phyloP scores from a whole-genome alignment of 2,888 invertebrate species.

The Monopis laevigella region DNA sequence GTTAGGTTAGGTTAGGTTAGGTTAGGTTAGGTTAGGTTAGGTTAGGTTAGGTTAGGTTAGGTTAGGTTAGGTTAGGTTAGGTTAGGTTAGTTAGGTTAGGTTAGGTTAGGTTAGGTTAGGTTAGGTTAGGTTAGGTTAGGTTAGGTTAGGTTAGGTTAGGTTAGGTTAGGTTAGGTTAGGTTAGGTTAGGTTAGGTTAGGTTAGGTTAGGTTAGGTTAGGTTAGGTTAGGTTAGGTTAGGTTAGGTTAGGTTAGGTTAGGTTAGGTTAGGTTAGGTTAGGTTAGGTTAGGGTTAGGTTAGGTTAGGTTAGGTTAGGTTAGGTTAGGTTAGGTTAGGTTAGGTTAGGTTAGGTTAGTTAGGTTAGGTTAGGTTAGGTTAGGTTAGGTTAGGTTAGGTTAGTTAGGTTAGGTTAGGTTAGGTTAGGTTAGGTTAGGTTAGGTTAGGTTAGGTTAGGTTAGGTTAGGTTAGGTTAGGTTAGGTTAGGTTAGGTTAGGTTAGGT shows the following conservation, averaged over 20 bases:
- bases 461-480: conserved; percentile 12
- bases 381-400: conserved; percentile 12
- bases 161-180: conserved; percentile 15
- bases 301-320: conserved; percentile 3
- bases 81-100: conserved; percentile 16
- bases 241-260: conserved; percentile 12
- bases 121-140: conserved; percentile 15
- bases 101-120: conserved; percentile 13
- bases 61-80: conserved; percentile 16
- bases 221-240: conserved; percentile 15
- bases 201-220: conserved; percentile 15
- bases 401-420: conserved; percentile 12
- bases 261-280: conserved; percentile 10
- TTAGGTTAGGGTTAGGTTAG: conserved; percentile 1
- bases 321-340: conserved; percentile 3
- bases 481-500: conserved; percentile 12
- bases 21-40: conserved; percentile 15
- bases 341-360: conserved; percentile 7
- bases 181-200: conserved; percentile 13
- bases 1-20: conserved; percentile 12
- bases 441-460: conserved; percentile 10
- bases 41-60: conserved; percentile 13
- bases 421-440: conserved; percentile 12
- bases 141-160: conserved; percentile 15
- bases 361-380: conserved; percentile 12